Evolutionary conservation across 2,888 invertebrate species (phyloP).

Genomic region (Epistrophella euchroma): DNA sequence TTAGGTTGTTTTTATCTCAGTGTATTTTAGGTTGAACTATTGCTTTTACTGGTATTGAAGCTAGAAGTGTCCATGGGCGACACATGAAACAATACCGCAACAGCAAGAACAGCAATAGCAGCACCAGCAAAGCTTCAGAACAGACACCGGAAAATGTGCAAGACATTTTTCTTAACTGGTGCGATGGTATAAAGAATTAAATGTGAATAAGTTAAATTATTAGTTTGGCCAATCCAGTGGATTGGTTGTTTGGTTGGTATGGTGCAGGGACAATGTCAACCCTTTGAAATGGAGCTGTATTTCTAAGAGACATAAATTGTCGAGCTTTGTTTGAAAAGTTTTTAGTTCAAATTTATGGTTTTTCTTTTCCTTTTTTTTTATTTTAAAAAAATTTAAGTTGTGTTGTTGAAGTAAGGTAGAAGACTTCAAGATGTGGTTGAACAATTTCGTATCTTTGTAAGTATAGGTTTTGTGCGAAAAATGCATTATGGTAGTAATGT

Average conservation of each 20-base stretch:
- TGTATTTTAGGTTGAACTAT: slow-evolving; percentile 22
- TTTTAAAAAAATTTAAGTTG: background rate
- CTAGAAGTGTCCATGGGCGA: slow-evolving; percentile 38
- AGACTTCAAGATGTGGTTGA: background rate
- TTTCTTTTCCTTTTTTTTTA: slow-evolving; percentile 7
- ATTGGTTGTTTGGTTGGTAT: slow-evolving; percentile 29
- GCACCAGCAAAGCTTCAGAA: slow-evolving; percentile 36
- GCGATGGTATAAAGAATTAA: slow-evolving; percentile 56
- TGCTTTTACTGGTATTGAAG: slow-evolving; percentile 1
- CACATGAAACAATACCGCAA: slow-evolving; percentile 70
- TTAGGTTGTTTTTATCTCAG: background rate
- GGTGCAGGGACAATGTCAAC: slow-evolving; percentile 39
- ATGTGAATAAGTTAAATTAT: slow-evolving; percentile 75
- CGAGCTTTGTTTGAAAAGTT: slow-evolving; percentile 55
- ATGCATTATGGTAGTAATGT: background rate
- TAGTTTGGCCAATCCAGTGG: slow-evolving; percentile 70
- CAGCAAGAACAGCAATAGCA: slow-evolving; percentile 24
- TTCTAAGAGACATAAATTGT: slow-evolving; percentile 59
- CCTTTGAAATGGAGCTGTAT: slow-evolving; percentile 50
- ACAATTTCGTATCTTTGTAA: background rate
- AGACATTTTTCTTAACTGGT: slow-evolving; percentile 54
- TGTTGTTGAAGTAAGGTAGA: background rate
- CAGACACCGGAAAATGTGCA: slow-evolving; percentile 65
- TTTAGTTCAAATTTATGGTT: slow-evolving; percentile 40
- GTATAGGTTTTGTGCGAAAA: background rate